Evolutionary conservation across 2,888 invertebrate species (phyloP), one percentile per base, ranked within the genome.

Genomic region (Mamestra brassicae): DNA sequence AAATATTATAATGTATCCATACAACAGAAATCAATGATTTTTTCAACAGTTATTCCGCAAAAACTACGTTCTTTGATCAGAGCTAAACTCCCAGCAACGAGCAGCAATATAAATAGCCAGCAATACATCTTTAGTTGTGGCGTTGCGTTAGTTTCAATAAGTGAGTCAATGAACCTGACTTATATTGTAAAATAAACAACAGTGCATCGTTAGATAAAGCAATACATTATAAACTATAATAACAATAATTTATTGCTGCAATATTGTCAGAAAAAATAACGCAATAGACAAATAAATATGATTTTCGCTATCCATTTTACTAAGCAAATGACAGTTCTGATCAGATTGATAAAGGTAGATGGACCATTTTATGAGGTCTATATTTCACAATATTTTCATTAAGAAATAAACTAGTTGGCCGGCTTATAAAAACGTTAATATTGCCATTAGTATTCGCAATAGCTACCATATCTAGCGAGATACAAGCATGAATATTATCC

Each of bases 121-220:
- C 61, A 52, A 60, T 13, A 54, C 4, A 65, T 60, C 34, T 68
- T 42, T n/a, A 67, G 60, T 52, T 52, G 55, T 45, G 54, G 36
- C 38, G 50, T 64, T 69, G 36, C 47, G 26, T 71, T 67, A 64
- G 60, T 63, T 72, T n/a, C 72, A 77, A 71, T 50, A 76, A 72
- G 57, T 71, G 61, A 74, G 80, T 76, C 78, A 78, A 62, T 78
- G 74, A 84, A 72, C 83, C 64, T 57, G 60, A 58, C 58, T 17
- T 76, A 54, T 74, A 68, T 70, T 77, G 77, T 71, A 63, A 78
- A 64, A 78, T 47, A 70, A 72, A 78, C 62, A 80, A 81, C 74
- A n/a, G 60, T 67, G 13, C 45, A 68, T 15, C 36, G 7, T 8
- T 55, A 71, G 7, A 75, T 52, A 60, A 2, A 15, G 26, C 68